phyloP scores from a whole-genome alignment of 2,888 invertebrate genomes.

The Platerodrilus igneus region DNA sequence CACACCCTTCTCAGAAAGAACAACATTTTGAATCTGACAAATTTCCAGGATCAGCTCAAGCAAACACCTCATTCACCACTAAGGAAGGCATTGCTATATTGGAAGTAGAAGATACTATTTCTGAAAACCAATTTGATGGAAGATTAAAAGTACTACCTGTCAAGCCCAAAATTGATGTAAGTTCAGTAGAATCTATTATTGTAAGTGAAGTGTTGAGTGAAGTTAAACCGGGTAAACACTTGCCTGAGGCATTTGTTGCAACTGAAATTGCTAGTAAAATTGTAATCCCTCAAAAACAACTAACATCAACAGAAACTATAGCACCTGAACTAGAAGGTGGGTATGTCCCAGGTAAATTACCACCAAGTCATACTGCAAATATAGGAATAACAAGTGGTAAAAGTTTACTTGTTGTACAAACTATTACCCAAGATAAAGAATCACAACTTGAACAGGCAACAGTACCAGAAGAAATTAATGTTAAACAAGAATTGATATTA shows the following conservation, averaged over 20 bases:
- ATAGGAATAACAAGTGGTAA: constrained; percentile 58
- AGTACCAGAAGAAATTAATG: constrained; percentile 46
- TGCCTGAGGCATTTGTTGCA: constrained; percentile 73
- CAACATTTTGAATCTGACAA: constrained; percentile 50
- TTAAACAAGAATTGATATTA: constrained; percentile 51
- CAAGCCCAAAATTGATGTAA: constrained; percentile 59
- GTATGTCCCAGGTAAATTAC: constrained; percentile 55
- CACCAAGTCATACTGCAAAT: constrained; percentile 58
- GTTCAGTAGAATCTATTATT: constrained; percentile 59
- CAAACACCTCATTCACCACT: constrained; percentile 55
- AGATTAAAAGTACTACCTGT: constrained; percentile 48
- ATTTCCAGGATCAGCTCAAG: constrained; percentile 51
- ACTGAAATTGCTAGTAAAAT: constrained; percentile 69
- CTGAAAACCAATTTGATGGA: constrained; percentile 55
- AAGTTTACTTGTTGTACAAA: constrained; percentile 55
- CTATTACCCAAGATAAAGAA: constrained; percentile 63
- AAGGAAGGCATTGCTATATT: constrained; percentile 61
- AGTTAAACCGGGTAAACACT: constrained; percentile 71
- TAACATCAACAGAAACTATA: constrained; percentile 60
- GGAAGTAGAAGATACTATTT: constrained; percentile 58
- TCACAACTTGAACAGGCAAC: constrained; percentile 49
- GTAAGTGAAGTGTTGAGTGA: constrained; percentile 65
- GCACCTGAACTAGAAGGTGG: constrained; percentile 67
- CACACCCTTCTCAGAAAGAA: constrained; percentile 59
- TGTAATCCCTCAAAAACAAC: constrained; percentile 61